Base-by-base conservation (phyloP, 2,888 invertebrate genomes). In the Chaitophorus viminalis region DNA sequence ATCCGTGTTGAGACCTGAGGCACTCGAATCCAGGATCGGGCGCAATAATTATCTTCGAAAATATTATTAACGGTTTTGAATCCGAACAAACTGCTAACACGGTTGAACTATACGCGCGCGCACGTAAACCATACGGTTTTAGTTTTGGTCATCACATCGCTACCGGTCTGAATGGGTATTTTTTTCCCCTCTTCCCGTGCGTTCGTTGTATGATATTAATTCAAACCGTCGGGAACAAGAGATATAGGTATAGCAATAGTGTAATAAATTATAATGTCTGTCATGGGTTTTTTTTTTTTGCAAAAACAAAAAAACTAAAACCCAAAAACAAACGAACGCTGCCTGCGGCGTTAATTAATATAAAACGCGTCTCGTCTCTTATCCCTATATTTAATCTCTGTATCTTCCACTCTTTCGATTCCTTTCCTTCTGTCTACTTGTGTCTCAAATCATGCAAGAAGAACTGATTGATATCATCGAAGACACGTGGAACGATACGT, bases 331-430 rank as follows among this genome's bases (percentile, higher is more conserved):
- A 68, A 81, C 60, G 17, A 68, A 81, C 14, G 14, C 65, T 21
- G 81, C 68, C 9, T 81, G 33, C 29, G 39, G 11, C 68, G 46
- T 82, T 68, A 70, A 70, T 82, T 46, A 70, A 70, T 70, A 46
- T 46, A 46, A 70, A 70, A 82, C 81, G 46, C 70, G 21, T 82
- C 5, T 25, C 29, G 68, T 68, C 29, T 21, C 11, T n/a, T 54
- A 4, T 54, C 54, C 4, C 21, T 25, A 1, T 25, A 6, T 60
- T 9, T 6, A 8, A 6, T 60, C 25, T 60, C 60, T 21, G 3
- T 60, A 21, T 5, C 68, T n/a, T 11, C 2, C n/a, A 8, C 25
- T 25, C 60, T 60, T 25, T 25, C 60, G 5, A n/a, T n/a, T n/a
- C n/a, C 54, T 54, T 9, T 60, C 60, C 6, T 0, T 60, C 60